Conservation (phyloP, 1,140 invertebrate genomes). For the Bombus turneri region DNA sequence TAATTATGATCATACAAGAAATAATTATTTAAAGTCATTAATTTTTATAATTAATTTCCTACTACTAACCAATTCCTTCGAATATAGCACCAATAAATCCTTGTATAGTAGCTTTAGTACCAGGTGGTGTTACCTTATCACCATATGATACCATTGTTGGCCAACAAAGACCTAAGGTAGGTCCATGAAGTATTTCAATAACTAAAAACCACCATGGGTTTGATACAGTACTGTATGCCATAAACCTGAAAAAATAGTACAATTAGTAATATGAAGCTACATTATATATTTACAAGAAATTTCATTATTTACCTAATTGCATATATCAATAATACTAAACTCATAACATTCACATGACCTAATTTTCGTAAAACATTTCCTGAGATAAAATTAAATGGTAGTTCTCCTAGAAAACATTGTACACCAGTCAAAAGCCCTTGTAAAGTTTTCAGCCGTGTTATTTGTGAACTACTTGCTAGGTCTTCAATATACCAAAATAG, state of each 20-base stretch:
- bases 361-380: conserved; percentile 91
- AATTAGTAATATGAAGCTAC: conserved; percentile 34
- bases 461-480: conserved; percentile 80
- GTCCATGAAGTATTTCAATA: conserved; percentile 92
- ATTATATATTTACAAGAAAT: conserved; percentile 23
- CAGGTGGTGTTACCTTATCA: conserved; percentile 91
- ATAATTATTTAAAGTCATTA: not conserved
- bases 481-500: conserved; percentile 92
- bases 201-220: conserved; percentile 93
- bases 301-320: conserved; percentile 73
- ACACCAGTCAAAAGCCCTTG: conserved; percentile 90
- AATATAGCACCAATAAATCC: conserved; percentile 93
- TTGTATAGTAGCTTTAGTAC: conserved; percentile 93
- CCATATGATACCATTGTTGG: conserved; percentile 95
- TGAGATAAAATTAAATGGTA: conserved; percentile 94
- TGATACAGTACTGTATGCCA: conserved; percentile 90
- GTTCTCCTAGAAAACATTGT: conserved; percentile 93
- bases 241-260: conserved; percentile 85
- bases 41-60: not conserved
- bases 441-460: conserved; percentile 88
- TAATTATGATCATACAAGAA: conserved; percentile 38
- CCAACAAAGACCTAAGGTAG: conserved; percentile 95
- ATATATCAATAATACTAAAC: conserved; percentile 87
- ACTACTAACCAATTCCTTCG: conserved; percentile 88
- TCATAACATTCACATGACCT: conserved; percentile 92